Evolutionary conservation across 2,113 vertebrate genomes (phyloP).

Genomic region (Myxocyprinus asiaticus): DNA sequence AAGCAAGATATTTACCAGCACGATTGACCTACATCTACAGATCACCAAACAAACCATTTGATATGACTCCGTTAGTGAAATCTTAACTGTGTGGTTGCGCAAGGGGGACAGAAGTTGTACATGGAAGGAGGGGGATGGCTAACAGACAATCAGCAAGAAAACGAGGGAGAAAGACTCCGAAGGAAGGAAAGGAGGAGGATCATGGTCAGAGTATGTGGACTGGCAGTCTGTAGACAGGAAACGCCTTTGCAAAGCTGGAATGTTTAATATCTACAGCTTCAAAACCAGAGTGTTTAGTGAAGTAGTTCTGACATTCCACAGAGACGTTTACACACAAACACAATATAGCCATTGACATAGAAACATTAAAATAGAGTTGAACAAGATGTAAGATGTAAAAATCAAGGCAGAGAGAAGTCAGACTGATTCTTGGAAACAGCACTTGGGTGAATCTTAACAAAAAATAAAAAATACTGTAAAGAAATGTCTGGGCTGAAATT

Average conservation of each 20-base stretch:
- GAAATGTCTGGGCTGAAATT: too few species aligned
- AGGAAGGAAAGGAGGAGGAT: slow-evolving; percentile 4
- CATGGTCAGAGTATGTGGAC: slow-evolving; percentile 12
- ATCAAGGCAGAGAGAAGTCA: too few species aligned
- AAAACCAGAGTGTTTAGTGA: slow-evolving; percentile 40
- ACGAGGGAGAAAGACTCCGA: neutral
- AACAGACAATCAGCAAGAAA: neutral
- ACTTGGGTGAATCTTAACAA: too few species aligned
- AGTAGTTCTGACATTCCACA: neutral
- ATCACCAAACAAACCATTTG: slow-evolving; percentile 26
- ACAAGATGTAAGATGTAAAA: neutral
- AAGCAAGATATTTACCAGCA: neutral
- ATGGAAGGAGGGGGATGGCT: slow-evolving; percentile 44
- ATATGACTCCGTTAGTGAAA: slow-evolving; percentile 29
- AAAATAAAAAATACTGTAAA: too few species aligned
- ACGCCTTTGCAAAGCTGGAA: slow-evolving; percentile 68
- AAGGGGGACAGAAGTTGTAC: slow-evolving; percentile 31
- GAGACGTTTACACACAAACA: slow-evolving; percentile 37
- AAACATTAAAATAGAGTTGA: neutral
- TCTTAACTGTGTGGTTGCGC: slow-evolving; percentile 32
- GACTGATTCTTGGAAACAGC: too few species aligned
- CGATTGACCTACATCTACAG: slow-evolving; percentile 45
- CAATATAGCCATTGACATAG: slow-evolving; percentile 7
- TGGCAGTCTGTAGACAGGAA: slow-evolving; percentile 67
- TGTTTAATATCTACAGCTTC: slow-evolving; percentile 64